Evolutionary conservation across 92 coral and sea anemone genomes (phyloP).

Genomic region (Epizoanthus fatuus): DNA sequence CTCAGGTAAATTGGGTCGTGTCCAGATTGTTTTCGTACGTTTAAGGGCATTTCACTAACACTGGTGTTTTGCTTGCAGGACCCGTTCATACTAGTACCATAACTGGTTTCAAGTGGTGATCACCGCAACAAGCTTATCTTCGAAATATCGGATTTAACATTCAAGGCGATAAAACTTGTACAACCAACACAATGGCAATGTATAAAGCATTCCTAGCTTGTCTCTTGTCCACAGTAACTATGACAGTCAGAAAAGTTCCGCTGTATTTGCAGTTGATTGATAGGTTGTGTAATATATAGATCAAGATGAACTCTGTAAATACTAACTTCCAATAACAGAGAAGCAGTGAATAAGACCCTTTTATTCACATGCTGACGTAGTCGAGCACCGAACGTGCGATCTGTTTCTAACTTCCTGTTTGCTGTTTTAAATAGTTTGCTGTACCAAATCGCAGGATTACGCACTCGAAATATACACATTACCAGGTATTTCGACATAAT

Average conservation of each 20-base stretch:
- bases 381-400: background rate
- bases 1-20: background rate
- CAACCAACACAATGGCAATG: background rate
- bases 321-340: conserved; percentile 26
- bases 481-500: no score
- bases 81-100: conserved; percentile 11
- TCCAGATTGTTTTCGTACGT: conserved; percentile 18
- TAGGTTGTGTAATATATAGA: conserved; percentile 33
- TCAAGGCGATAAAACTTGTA: background rate
- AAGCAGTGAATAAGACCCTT: background rate
- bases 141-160: background rate
- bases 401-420: conserved; percentile 7
- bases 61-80: background rate
- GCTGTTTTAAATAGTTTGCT: background rate
- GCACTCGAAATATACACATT: no score
- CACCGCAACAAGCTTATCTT: background rate
- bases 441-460: background rate
- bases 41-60: background rate
- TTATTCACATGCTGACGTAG: conserved; percentile 4
- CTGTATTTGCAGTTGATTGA: conserved; percentile 32
- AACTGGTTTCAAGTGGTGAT: background rate
- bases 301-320: conserved; percentile 27
- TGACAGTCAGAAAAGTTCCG: conserved; percentile 7
- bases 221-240: background rate
- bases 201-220: background rate